Evolutionary conservation across 2,888 invertebrate genomes (phyloP).

Genomic region (Sphaerophoria taeniata): DNA sequence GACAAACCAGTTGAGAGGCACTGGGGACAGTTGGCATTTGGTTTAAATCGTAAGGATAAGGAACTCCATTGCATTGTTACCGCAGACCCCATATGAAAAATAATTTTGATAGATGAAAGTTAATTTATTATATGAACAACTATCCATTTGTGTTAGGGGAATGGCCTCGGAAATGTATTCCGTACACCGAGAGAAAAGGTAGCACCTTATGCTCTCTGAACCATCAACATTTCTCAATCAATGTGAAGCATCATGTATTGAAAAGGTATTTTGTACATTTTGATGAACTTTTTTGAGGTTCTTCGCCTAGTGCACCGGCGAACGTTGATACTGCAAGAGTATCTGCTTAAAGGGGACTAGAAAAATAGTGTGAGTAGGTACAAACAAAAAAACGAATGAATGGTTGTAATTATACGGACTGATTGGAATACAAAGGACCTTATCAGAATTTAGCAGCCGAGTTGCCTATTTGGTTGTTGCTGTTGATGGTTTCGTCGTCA

Average conservation of each 20-base stretch:
- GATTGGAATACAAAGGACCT: slow-evolving; percentile 27
- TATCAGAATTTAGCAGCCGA: slow-evolving; percentile 24
- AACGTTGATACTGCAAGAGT: neutral
- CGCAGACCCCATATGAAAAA: slow-evolving; percentile 45
- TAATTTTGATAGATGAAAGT: slow-evolving; percentile 52
- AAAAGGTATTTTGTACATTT: too few relatives aligned
- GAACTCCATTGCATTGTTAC: slow-evolving; percentile 32
- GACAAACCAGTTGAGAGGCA: too few relatives aligned
- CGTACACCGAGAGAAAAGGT: neutral
- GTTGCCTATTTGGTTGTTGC: neutral
- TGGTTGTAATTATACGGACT: slow-evolving; percentile 38
- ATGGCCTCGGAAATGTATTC: neutral
- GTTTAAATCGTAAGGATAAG: slow-evolving; percentile 44
- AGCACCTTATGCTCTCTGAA: too few relatives aligned
- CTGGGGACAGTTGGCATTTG: neutral
- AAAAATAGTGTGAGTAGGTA: neutral
- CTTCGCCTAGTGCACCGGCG: too few relatives aligned
- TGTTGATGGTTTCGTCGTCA: slow-evolving; percentile 20
- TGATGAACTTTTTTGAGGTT: too few relatives aligned
- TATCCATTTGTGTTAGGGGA: neutral
- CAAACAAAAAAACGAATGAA: slow-evolving; percentile 3
- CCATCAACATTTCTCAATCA: too few relatives aligned
- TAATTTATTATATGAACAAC: slow-evolving; percentile 56
- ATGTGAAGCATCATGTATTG: too few relatives aligned
- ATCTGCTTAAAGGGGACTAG: neutral